phyloP scores from a whole-genome alignment of 2,888 invertebrate genomes.

The Ophioninae sp. region DNA sequence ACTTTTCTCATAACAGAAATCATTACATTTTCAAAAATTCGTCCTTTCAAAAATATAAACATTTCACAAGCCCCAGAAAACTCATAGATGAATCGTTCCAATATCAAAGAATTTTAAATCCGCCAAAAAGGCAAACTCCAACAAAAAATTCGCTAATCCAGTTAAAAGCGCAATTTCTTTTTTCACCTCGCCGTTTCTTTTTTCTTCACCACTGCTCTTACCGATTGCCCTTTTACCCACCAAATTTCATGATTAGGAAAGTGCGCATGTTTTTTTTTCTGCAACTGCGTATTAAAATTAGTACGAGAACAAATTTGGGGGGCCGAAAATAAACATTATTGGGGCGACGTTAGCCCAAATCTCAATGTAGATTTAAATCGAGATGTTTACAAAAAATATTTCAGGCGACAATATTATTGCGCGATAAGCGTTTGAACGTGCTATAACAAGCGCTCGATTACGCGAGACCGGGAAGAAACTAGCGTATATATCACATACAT shows the following conservation, averaged over 20 bases:
- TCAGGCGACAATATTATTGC: constrained; percentile 1
- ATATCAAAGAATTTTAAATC: no score
- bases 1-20: no score
- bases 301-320: background rate
- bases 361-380: background rate
- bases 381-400: constrained; percentile 34
- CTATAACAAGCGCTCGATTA: background rate
- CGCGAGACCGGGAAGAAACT: background rate
- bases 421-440: background rate
- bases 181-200: no score
- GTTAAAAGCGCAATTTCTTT: no score
- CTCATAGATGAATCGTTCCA: no score
- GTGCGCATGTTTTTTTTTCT: background rate
- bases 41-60: no score
- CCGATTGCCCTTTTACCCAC: no score
- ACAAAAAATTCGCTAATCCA: no score
- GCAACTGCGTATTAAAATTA: background rate
- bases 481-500: background rate
- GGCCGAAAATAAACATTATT: constrained; percentile 6
- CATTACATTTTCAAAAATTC: no score
- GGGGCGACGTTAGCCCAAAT: background rate
- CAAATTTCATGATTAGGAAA: background rate
- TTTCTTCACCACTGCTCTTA: no score
- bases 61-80: no score
- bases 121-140: no score